Conservation (phyloP, 2,888 invertebrate species). For the Spilosoma lubricipeda region DNA sequence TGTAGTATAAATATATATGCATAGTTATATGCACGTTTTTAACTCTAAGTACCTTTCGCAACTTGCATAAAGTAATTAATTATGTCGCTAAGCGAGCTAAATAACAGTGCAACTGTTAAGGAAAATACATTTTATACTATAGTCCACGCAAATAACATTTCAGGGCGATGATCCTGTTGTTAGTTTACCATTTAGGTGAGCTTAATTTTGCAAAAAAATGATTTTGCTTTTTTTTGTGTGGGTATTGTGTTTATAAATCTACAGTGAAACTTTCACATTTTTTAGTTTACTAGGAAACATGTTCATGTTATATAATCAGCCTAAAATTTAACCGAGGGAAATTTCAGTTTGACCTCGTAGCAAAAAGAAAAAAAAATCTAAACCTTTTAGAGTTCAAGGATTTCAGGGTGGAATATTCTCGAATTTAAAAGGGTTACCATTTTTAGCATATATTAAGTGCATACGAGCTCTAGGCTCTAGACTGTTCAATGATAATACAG, state of each 20-base stretch:
- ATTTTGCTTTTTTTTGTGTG: not conserved
- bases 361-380: too few relatives aligned
- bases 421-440: not conserved
- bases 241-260: not conserved
- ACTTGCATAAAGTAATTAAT: conserved; percentile 43
- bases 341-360: too few relatives aligned
- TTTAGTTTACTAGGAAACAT: too few relatives aligned
- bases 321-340: too few relatives aligned
- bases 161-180: conserved; percentile 23
- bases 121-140: conserved; percentile 35
- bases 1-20: not conserved
- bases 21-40: conserved; percentile 26
- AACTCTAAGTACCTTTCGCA: conserved; percentile 39
- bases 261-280: not conserved
- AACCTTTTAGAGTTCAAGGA: too few relatives aligned
- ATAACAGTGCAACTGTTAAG: conserved; percentile 40
- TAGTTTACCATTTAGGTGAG: not conserved
- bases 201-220: not conserved
- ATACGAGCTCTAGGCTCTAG: not conserved
- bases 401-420: not conserved
- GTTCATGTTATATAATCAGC: too few relatives aligned
- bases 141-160: conserved; percentile 32
- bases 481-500: not conserved
- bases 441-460: not conserved
- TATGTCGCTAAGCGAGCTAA: conserved; percentile 40